Evolutionary conservation across 2,888 invertebrate species (phyloP), one percentile per base, ranked within the genome.

Genomic region (Cryptocephalus primarius): DNA sequence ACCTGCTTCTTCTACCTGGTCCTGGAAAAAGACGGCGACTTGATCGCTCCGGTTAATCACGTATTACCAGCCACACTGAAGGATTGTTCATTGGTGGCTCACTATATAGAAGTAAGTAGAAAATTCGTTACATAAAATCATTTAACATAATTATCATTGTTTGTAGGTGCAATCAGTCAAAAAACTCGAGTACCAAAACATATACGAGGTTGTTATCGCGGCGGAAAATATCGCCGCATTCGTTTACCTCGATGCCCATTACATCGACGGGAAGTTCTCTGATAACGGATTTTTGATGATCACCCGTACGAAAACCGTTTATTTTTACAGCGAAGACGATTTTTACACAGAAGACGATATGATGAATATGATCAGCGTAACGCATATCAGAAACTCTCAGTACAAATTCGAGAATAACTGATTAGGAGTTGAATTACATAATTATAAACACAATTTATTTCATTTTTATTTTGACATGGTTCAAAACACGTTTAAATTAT

Each of bases 241-340:
- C 65, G 76, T 86, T 1, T 86, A 84, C 83, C 64, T 86, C 14
- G 82, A 84, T 52, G 64, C 76, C 0, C 67, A 64, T 2, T 62
- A 66, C 4, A 62, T 72, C 38, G 64, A 60, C 9, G 89, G 89
- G 1, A 71, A 68, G 48, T 89, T 89, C 65, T 80, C 81, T 1
- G 82, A 86, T 55, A 89, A 91, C 67, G 90, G 89, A 0, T 82
- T 89, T 50, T 39, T 66, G 13, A 63, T 59, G 58, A 51, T 65
- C 22, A 55, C 50, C 32, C 38, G 51, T 14, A 50, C 33, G 2
- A 65, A 59, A 52, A 58, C 41, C 9, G 52, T 68, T 4, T 51
- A 53, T 13, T 67, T 69, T 49, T 47, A 49, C 12, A 52, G 62
- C 39, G 50, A 59, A n/a, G 48, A 52, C 40, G 39, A 49, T 9